These are phyloP conservation scores for Netelia inedita DNA, from an alignment of 2,888 invertebrate species.

Conservation along the genomic window DNA sequence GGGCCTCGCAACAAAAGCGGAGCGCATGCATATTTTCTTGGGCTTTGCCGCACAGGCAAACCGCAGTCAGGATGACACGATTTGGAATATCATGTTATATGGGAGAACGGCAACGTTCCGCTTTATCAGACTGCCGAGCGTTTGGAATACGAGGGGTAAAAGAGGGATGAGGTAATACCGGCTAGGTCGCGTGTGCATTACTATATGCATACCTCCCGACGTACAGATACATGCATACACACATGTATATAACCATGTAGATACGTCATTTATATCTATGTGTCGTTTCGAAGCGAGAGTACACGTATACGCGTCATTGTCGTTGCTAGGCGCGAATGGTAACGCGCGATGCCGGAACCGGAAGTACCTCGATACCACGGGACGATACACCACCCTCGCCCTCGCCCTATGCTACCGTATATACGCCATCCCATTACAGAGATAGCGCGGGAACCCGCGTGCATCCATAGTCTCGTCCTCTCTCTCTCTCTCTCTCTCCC, in stretches of 20 bases:
- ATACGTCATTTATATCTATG: not conserved
- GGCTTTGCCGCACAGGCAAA: slow-evolving; percentile 8
- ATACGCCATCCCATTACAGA: slow-evolving; percentile 18
- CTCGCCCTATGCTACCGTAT: not conserved
- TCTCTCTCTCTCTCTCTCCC: not conserved
- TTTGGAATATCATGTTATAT: slow-evolving; percentile 15
- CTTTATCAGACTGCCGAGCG: slow-evolving; percentile 28
- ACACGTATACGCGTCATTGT: slow-evolving; percentile 22
- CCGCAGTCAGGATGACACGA: slow-evolving; percentile 16
- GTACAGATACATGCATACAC: not conserved
- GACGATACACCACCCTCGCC: slow-evolving; percentile 16
- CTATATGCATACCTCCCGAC: slow-evolving; percentile 11
- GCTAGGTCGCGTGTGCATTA: slow-evolving; percentile 2
- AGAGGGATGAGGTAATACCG: slow-evolving; percentile 10
- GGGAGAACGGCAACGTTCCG: slow-evolving; percentile 15
- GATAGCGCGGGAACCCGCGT: slow-evolving; percentile 33
- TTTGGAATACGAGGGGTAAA: slow-evolving; percentile 19
- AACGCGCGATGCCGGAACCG: slow-evolving; percentile 47
- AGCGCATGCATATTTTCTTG: not conserved
- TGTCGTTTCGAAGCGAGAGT: not conserved
- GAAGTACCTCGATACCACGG: slow-evolving; percentile 38
- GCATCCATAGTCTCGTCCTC: slow-evolving; percentile 17
- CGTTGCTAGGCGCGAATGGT: slow-evolving; percentile 20
- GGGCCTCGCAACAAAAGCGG: not conserved
- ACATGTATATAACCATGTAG: not conserved